Percentiles rank a stretch among this genome's conserved stretches.
These are phyloP conservation scores for Channa maculata DNA, from an alignment of 2,113 vertebrate species.

Conservation along the genomic window DNA sequence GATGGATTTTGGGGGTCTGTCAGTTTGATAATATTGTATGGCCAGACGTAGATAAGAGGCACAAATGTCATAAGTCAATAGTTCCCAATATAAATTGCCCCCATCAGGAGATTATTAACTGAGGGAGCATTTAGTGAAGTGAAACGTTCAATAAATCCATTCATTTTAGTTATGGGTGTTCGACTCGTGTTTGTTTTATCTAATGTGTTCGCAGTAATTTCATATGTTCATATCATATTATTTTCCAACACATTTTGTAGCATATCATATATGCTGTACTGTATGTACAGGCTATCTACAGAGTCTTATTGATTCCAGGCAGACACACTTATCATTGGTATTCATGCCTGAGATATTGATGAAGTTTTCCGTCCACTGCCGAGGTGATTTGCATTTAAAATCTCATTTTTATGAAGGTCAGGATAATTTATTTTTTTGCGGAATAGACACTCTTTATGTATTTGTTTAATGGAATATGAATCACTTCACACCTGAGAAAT, in stretches of 20 bases:
- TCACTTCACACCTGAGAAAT: conserved; percentile 80
- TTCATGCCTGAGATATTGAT: conserved; percentile 79
- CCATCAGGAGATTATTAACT: conserved; percentile 41
- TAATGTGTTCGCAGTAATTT: neutral
- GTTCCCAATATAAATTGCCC: conserved; percentile 7
- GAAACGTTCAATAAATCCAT: conserved; percentile 19
- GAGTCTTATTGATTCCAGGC: conserved; percentile 74
- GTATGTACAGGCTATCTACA: conserved; percentile 20
- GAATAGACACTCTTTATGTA: conserved; percentile 74
- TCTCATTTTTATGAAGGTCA: conserved; percentile 83
- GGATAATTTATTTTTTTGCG: conserved; percentile 78
- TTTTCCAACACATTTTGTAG: conserved; percentile 4
- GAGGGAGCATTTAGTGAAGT: conserved; percentile 19
- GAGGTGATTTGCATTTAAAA: conserved; percentile 81
- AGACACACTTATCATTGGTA: conserved; percentile 73
- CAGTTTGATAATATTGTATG: conserved; percentile 38
- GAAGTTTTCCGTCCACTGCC: conserved; percentile 58
- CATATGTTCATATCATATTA: neutral
- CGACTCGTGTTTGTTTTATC: neutral
- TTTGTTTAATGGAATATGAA: conserved; percentile 82
- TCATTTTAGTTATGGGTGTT: conserved; percentile 14
- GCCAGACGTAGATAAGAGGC: conserved; percentile 36
- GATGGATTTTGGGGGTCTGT: conserved; percentile 54
- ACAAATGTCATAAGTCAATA: conserved; percentile 47
- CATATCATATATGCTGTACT: neutral